A percentile compares a stretch with the other conserved stretches of the same genome.
phyloP scores from a whole-genome alignment of 2,888 invertebrate species.

The Lordiphosa fenestrarum region DNA sequence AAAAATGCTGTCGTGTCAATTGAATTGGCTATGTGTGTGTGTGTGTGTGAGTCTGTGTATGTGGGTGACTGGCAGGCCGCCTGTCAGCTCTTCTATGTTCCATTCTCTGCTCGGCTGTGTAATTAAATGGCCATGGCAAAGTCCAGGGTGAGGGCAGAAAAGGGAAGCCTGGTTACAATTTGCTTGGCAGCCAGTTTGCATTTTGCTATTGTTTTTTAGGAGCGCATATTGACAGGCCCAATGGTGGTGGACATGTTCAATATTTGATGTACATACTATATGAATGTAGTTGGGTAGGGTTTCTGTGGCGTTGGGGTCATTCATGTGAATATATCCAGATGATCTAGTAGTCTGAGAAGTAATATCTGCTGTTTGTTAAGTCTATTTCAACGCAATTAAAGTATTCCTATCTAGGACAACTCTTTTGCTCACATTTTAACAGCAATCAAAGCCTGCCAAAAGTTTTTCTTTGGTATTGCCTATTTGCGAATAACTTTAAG shows the following conservation, averaged over 20 bases:
- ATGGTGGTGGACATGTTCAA: constrained; percentile 68
- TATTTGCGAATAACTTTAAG: too few relatives aligned
- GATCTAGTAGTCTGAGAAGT: too few relatives aligned
- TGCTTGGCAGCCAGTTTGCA: constrained; percentile 43
- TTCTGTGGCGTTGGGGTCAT: constrained; percentile 19
- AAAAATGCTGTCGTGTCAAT: constrained; percentile 61
- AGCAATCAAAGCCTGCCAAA: too few relatives aligned
- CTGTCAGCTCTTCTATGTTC: constrained; percentile 20
- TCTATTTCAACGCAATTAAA: too few relatives aligned
- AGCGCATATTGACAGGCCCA: constrained; percentile 42
- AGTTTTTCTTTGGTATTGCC: too few relatives aligned
- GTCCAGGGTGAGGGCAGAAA: constrained; percentile 11
- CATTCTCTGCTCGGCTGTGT: constrained; percentile 12
- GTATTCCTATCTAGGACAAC: too few relatives aligned
- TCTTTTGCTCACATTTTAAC: too few relatives aligned
- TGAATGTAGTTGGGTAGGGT: constrained; percentile 9
- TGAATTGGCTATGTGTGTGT: constrained; percentile 35
- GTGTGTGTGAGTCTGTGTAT: constrained; percentile 28
- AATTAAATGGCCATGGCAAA: constrained; percentile 44
- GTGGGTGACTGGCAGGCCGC: not conserved
- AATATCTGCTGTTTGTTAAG: too few relatives aligned
- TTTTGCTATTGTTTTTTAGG: constrained; percentile 33
- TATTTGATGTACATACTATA: constrained; percentile 56
- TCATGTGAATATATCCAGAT: not conserved
- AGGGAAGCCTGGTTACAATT: constrained; percentile 17